Evolutionary conservation across 92 coral and sea anemone genomes (phyloP).

Genomic region (Palythoa heliodiscus): DNA sequence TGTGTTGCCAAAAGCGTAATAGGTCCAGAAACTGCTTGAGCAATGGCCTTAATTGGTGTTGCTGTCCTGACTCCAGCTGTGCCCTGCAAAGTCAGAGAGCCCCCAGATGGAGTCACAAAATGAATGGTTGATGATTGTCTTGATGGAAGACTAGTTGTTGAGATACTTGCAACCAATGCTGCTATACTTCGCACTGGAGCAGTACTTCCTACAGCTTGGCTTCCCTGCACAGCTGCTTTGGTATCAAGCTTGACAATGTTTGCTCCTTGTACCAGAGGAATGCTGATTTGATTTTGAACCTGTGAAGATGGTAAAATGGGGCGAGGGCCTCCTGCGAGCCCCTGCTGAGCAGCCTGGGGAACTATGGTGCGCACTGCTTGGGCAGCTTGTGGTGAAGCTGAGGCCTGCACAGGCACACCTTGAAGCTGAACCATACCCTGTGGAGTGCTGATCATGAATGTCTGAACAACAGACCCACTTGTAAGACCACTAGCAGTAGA

Average conservation of each 20-base stretch:
- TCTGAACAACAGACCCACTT: slow-evolving; percentile 33
- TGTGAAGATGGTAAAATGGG: slow-evolving; percentile 50
- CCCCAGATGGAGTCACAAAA: slow-evolving; percentile 80
- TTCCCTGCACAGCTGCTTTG: slow-evolving; percentile 47
- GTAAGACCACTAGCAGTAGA: slow-evolving; percentile 34
- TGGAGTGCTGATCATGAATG: slow-evolving; percentile 44
- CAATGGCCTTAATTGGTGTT: slow-evolving; percentile 43
- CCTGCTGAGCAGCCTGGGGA: slow-evolving; percentile 22
- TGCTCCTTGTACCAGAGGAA: slow-evolving; percentile 58
- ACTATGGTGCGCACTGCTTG: slow-evolving; percentile 6
- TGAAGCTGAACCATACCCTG: slow-evolving; percentile 43
- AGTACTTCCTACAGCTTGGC: slow-evolving; percentile 25
- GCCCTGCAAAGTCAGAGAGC: slow-evolving; percentile 78
- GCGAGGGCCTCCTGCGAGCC: slow-evolving; percentile 51
- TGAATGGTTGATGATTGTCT: slow-evolving; percentile 81
- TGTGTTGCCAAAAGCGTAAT: slow-evolving; percentile 44
- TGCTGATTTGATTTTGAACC: slow-evolving; percentile 48
- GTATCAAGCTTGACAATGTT: slow-evolving; percentile 55
- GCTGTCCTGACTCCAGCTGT: slow-evolving; percentile 29
- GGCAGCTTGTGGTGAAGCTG: slow-evolving; percentile 5
- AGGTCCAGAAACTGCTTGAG: slow-evolving; percentile 53
- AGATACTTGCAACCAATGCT: slow-evolving; percentile 85
- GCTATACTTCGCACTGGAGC: slow-evolving; percentile 88
- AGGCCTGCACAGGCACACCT: slow-evolving; percentile 27
- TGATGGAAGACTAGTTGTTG: slow-evolving; percentile 61